A percentile compares a stretch with the other conserved stretches of the same genome.
Conservation (phyloP, 1,140 invertebrate genomes). For the Dinoponera quadriceps region DNA sequence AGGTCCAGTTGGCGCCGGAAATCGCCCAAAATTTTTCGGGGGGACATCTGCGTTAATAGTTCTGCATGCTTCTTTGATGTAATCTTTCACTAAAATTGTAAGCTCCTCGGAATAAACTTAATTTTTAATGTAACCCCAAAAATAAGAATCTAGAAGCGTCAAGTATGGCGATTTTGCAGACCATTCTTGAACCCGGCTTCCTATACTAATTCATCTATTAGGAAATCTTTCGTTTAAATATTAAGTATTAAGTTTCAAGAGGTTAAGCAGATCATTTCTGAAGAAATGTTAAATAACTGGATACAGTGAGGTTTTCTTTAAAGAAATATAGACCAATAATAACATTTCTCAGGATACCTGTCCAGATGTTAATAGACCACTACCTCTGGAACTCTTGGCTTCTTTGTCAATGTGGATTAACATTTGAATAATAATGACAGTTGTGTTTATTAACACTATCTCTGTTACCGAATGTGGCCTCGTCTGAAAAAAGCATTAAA, state of each 20-base stretch:
- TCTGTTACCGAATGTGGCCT: constrained; percentile 69
- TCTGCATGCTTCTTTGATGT: neutral
- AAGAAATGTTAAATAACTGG: neutral
- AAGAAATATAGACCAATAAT: constrained; percentile 68
- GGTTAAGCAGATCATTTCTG: neutral
- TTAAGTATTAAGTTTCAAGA: neutral
- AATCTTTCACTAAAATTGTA: neutral
- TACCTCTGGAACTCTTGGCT: constrained; percentile 64
- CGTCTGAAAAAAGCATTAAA: constrained; percentile 41
- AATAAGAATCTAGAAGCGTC: constrained; percentile 15
- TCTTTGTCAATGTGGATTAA: constrained; percentile 69
- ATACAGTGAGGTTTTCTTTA: constrained; percentile 63
- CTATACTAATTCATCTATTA: neutral
- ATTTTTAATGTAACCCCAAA: neutral
- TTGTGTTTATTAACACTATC: constrained; percentile 60
- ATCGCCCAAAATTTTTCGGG: neutral
- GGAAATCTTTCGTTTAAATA: neutral
- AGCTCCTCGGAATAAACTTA: neutral
- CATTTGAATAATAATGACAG: constrained; percentile 60
- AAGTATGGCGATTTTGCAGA: neutral
- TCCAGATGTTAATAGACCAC: constrained; percentile 72
- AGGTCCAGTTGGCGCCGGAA: too few species aligned
- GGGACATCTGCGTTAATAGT: neutral
- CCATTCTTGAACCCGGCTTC: neutral
- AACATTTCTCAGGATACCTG: constrained; percentile 56